Evolutionary conservation across 2,797 vertebrate species (phyloP).

Genomic region (Pelochelys cantorii): DNA sequence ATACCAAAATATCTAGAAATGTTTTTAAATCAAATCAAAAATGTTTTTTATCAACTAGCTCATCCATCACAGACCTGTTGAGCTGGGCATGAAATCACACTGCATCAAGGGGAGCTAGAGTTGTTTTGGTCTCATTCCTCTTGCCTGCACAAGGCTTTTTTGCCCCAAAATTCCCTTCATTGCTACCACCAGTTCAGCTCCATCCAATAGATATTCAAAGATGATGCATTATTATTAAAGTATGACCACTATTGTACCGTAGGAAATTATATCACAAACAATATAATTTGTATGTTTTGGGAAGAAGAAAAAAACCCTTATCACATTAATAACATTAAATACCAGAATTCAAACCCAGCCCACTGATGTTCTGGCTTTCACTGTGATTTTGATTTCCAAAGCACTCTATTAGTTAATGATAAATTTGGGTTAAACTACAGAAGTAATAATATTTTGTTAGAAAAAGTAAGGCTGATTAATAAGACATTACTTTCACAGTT

Average conservation of each 20-base stretch:
- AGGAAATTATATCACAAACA: accelerated
- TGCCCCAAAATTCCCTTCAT: background rate
- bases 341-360: background rate
- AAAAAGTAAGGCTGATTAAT: background rate
- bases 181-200: background rate
- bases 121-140: background rate
- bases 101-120: background rate
- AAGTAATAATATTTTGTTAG: background rate
- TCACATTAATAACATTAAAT: background rate
- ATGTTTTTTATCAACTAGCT: too few species aligned
- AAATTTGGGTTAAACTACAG: background rate
- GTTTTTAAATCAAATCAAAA: too few species aligned
- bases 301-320: accelerated
- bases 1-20: too few species aligned
- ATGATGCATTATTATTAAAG: too few species aligned
- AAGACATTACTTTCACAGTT: background rate
- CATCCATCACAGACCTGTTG: background rate
- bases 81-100: background rate
- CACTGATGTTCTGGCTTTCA: background rate
- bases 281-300: background rate
- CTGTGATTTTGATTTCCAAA: background rate
- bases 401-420: background rate
- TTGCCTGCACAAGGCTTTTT: background rate
- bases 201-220: background rate
- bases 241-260: accelerated